Evolutionary conservation across 2,113 vertebrate species (phyloP).

Genomic region (Eudyptes chrysolophus): DNA sequence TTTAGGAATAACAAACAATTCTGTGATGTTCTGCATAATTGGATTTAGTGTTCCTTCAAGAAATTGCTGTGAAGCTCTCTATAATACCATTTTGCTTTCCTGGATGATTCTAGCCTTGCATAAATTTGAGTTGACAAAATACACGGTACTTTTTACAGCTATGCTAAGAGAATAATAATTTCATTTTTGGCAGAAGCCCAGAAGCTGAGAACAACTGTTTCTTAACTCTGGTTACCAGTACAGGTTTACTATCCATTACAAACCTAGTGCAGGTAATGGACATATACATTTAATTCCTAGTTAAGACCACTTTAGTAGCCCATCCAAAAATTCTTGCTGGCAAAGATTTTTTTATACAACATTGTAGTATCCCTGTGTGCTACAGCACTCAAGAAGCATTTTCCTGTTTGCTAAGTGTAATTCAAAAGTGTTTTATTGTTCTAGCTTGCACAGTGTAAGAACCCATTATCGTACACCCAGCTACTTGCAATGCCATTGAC

Average conservation of each 20-base stretch:
- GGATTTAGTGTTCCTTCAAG: slow-evolving; percentile 48
- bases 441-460: slow-evolving; percentile 1
- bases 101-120: slow-evolving; percentile 46
- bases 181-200: slow-evolving; percentile 31
- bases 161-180: slow-evolving; percentile 43
- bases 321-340: slow-evolving; percentile 34
- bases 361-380: neutral
- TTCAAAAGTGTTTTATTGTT: slow-evolving; percentile 41
- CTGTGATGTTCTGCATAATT: slow-evolving; percentile 33
- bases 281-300: slow-evolving; percentile 31
- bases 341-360: slow-evolving; percentile 20
- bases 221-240: slow-evolving; percentile 51
- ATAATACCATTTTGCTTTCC: slow-evolving; percentile 22
- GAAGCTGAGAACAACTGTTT: slow-evolving; percentile 50
- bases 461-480: slow-evolving; percentile 25
- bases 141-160: slow-evolving; percentile 15
- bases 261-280: slow-evolving; percentile 10
- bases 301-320: slow-evolving; percentile 44
- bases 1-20: slow-evolving; percentile 62
- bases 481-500: neutral
- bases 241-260: slow-evolving; percentile 26
- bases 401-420: neutral
- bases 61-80: slow-evolving; percentile 40
- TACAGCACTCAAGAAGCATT: neutral
- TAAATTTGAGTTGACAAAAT: slow-evolving; percentile 64